Evolutionary conservation across 2,888 invertebrate species (phyloP), one percentile per base, ranked within the genome.

Genomic region (Uloborus plumipes): DNA sequence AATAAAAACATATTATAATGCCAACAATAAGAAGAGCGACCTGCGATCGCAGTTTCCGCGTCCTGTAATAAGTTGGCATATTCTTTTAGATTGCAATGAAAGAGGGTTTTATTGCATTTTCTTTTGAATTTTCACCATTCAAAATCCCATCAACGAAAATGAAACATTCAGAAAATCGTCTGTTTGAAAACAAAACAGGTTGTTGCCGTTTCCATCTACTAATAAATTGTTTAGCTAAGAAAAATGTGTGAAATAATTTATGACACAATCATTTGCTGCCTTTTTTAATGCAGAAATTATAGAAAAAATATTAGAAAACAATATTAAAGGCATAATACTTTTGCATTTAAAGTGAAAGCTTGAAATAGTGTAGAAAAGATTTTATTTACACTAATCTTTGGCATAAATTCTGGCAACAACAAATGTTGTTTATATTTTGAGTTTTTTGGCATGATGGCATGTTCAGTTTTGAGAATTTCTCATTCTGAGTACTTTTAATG

Each of bases 1-100:
- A 18, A 58, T 70, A 81, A 26, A 81, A 81, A 53, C 62, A 50
- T 18, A 74, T 26, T 2, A 81, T 58, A 20, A 75, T 70, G n/a
- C 69, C 80, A 26, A 74, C 65, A 20, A 74, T 74, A 58, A 69
- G 15, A 53, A 75, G 18, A n/a, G 74, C 65, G 18, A 75, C 58
- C 69, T 70, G 50, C 31, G 53, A 81, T 31, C 80, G 80, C 53
- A 81, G 65, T 18, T 51, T 61, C 7, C 55, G 70, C 31, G 26
- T 9, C 13, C 20, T 55, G 18, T n/a, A 55, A 55, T n/a, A 20
- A 2, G 11, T 9, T 13, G 55, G 15, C 16, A 18, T 55, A 1
- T 9, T 55, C 20, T n/a, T 55, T 55, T 11, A 18, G 9, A 55
- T 2, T 55, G 1, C 13, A 9, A 9, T 55, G 4, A 15, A 20